Evolutionary conservation across 2,888 invertebrate genomes (phyloP), one percentile per base, ranked within the genome.

Genomic region (Tridacna gigas): DNA sequence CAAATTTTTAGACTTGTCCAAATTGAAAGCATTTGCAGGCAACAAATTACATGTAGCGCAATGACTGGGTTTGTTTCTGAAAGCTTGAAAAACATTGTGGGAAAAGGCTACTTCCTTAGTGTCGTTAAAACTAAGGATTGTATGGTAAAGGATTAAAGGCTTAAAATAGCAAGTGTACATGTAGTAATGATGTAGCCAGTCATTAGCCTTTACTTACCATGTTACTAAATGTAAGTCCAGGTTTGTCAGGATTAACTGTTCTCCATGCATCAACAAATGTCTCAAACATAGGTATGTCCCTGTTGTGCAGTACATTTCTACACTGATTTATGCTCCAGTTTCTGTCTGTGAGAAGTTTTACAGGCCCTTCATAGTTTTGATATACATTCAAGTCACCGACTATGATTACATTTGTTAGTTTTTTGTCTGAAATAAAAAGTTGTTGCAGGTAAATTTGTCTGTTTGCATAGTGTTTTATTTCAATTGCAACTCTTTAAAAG

Each of bases 331-430:
- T 26, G 0, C 18, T 71, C 22, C 65, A 26, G 26, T 26, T 63
- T 28, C 76, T 75, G 20, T 76, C 81, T 45, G 88, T 88, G 4
- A 93, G 86, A 20, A 92, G 51, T 26, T 86, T 74, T 0, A 93
- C 74, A 28, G 93, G 93, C 74, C 86, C 86, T 20, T 90, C 89
- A 86, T 90, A 93, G 78, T 93, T 91, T 15, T 79, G 61, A 77
- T 94, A 94, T 9, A 89, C 84, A 82, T 93, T 94, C 78, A 94
- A 91, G 84, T 94, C 93, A 25, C 94, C 94, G 12, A 93, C 74
- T 20, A 93, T 79, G 7, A 93, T 83, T 11, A 91, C 87, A 88
- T 92, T 90, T 20, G 83, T 28, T 13, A 91, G 77, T 51, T 80
- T 74, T 37, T 86, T 88, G 22, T 79, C 92, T 92, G 86, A n/a